Conservation (phyloP, 2,797 vertebrate genomes). For the Holocentrus rufus region DNA sequence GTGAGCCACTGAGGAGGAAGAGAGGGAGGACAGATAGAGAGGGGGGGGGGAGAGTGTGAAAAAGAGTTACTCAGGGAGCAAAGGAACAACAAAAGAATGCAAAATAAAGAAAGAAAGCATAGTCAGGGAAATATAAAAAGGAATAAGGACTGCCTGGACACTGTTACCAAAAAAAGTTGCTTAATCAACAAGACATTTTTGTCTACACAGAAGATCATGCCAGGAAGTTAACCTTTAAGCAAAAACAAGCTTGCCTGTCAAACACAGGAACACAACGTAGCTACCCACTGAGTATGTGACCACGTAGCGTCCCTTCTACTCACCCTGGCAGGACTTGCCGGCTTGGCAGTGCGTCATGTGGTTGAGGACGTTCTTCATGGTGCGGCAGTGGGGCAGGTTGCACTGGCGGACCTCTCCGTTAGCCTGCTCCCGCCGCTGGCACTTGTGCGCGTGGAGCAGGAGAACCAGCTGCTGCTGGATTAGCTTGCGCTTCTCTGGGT, state of each 20-base stretch:
- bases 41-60: neutral
- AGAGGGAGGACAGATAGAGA: neutral
- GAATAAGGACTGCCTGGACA: too few relatives aligned
- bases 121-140: neutral
- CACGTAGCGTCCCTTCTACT: slow-evolving; percentile 53
- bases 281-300: neutral
- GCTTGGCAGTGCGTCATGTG: slow-evolving; percentile 99
- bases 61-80: neutral
- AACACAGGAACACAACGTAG: slow-evolving; percentile 5
- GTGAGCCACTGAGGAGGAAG: slow-evolving; percentile 84
- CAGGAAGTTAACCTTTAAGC: neutral
- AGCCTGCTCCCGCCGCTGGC: slow-evolving; percentile 95
- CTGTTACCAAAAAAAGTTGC: too few relatives aligned
- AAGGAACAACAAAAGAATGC: neutral
- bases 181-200: too few relatives aligned
- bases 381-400: slow-evolving; percentile 96
- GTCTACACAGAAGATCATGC: too few relatives aligned
- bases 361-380: slow-evolving; percentile 99
- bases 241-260: slow-evolving; percentile 8
- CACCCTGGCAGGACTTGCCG: slow-evolving; percentile 98
- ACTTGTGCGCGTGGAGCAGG: slow-evolving; percentile 96
- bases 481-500: slow-evolving; percentile 97
- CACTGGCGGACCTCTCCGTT: slow-evolving; percentile 95
- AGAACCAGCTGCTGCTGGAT: slow-evolving; percentile 98
- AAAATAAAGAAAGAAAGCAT: slow-evolving; percentile 5